phyloP scores from a whole-genome alignment of 2,797 vertebrate species.

The Pangasius macronema region DNA sequence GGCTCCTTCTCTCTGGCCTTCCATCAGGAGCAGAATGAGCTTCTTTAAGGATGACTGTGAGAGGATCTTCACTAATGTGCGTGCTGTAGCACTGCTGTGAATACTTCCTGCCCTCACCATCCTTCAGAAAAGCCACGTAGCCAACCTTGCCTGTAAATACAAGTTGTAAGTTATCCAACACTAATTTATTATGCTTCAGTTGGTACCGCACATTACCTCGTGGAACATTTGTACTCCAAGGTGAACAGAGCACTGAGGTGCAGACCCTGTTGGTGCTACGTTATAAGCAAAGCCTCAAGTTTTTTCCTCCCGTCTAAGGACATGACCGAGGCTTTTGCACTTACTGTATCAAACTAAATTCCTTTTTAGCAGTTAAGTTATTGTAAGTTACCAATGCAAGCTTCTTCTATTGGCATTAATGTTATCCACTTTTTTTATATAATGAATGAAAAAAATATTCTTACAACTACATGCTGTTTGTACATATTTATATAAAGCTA shows the following conservation, averaged over 20 bases:
- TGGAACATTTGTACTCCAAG: constrained; percentile 66
- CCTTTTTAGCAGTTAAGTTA: constrained; percentile 74
- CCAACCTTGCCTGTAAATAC: constrained; percentile 79
- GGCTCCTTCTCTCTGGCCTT: constrained; percentile 61
- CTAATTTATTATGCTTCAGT: constrained; percentile 89
- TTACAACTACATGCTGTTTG: constrained; percentile 72
- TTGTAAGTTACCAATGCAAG: constrained; percentile 70
- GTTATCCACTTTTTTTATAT: constrained; percentile 63
- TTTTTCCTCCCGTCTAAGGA: constrained; percentile 37
- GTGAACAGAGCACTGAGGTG: constrained; percentile 56
- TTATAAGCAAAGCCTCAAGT: constrained; percentile 61
- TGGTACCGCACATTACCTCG: constrained; percentile 67
- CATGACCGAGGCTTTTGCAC: constrained; percentile 54
- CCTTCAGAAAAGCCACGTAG: constrained; percentile 52
- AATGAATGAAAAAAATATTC: constrained; percentile 65
- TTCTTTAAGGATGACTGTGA: constrained; percentile 81
- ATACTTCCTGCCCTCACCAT: constrained; percentile 64
- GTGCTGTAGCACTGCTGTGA: constrained; percentile 76
- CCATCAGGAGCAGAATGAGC: constrained; percentile 44
- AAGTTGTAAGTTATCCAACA: constrained; percentile 80
- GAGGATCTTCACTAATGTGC: constrained; percentile 70
- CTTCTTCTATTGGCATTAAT: constrained; percentile 74
- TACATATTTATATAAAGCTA: constrained; percentile 83
- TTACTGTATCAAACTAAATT: constrained; percentile 69
- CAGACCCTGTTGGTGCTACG: constrained; percentile 80